Percentiles rank a stretch among this genome's conserved stretches.
These are phyloP conservation scores for Fulmarus glacialis DNA, from an alignment of 2,113 vertebrate genomes.

Conservation along the genomic window DNA sequence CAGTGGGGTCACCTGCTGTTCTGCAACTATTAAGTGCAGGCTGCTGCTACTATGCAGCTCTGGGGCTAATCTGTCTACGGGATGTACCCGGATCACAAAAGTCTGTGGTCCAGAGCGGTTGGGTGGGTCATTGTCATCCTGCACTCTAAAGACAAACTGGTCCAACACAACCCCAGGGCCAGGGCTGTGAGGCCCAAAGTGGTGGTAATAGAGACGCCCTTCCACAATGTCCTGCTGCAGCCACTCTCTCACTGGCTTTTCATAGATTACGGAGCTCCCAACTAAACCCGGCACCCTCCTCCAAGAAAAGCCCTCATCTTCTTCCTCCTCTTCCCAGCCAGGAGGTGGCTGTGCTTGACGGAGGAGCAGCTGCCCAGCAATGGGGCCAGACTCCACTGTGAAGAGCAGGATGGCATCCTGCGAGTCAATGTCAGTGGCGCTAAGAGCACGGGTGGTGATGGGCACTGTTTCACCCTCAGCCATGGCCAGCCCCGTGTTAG, in stretches of 20 bases:
- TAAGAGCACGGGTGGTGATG: conserved; percentile 82
- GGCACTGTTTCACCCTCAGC: conserved; percentile 88
- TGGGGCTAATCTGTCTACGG: conserved; percentile 90
- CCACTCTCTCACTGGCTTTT: conserved; percentile 89
- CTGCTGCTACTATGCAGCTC: conserved; percentile 84
- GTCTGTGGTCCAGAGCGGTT: conserved; percentile 85
- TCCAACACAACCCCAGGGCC: conserved; percentile 81
- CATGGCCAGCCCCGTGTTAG: conserved; percentile 89
- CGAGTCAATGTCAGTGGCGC: conserved; percentile 92
- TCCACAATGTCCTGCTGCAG: conserved; percentile 88
- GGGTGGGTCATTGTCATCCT: conserved; percentile 95
- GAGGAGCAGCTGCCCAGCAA: conserved; percentile 84
- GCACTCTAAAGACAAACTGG: conserved; percentile 86
- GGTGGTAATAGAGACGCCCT: conserved; percentile 88
- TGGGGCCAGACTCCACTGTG: conserved; percentile 78
- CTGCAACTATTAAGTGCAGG: conserved; percentile 88
- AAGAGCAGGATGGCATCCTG: conserved; percentile 90
- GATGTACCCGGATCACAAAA: conserved; percentile 87
- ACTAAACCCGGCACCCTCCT: background rate
- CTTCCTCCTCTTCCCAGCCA: conserved; percentile 82
- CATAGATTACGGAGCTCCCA: conserved; percentile 80
- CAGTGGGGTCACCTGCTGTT: conserved; percentile 89
- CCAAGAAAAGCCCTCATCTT: conserved; percentile 60
- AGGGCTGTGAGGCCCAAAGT: conserved; percentile 86
- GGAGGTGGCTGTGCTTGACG: conserved; percentile 86